Base-by-base conservation (phyloP, 2,888 invertebrate genomes). In the Lasioglossum zephyrum region DNA sequence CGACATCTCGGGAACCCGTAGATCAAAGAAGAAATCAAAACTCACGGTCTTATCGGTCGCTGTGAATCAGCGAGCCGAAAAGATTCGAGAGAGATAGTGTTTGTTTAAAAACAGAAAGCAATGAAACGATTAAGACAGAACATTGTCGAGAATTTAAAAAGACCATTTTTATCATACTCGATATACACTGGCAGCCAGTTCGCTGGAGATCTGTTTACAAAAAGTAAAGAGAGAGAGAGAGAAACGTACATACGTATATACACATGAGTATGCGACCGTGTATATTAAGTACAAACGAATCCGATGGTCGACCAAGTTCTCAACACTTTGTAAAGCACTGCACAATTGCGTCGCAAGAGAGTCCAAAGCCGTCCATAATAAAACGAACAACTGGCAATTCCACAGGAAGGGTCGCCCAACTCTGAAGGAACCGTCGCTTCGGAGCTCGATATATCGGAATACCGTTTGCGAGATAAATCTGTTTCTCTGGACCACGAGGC, bases 231-330 rank as follows among this genome's bases (percentile, higher is more conserved):
- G 49, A 49, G 8, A 49, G 22, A 49, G 2, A 49, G 22, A 22
- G 0, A 39, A 9, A 16, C 36, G 8, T 53, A 53, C 53, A 69
- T 63, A 16, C 36, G 8, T 22, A 22, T 53, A 69, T 53, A 22
- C 73, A 36, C 39, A 74, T 31, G 44, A n/a, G 44, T 13, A 74
- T 57, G 26, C 78, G 9, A 44, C 75, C 4, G 41, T n/a, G 57
- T 36, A 74, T 22, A 47, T 72, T 84, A 84, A 84, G 84, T 84
- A 85, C 84, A 78, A 84, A 72, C 16, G n/a, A 44, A 44, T 72
- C 57, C n/a, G 26, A 73, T 49, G 8, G 31, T 11, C 31, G 18
- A 22, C 31, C 22, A 73, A 31, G 13, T 44, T 60, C 60, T 60
- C 11, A 60, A 60, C 26, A 53, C 53, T 53, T 53, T 53, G 60